Percentiles rank a stretch among this genome's conserved stretches.
Evolutionary conservation across 2,113 vertebrate species (phyloP).

Genomic region (Hypocryptadius cinnamomeus): DNA sequence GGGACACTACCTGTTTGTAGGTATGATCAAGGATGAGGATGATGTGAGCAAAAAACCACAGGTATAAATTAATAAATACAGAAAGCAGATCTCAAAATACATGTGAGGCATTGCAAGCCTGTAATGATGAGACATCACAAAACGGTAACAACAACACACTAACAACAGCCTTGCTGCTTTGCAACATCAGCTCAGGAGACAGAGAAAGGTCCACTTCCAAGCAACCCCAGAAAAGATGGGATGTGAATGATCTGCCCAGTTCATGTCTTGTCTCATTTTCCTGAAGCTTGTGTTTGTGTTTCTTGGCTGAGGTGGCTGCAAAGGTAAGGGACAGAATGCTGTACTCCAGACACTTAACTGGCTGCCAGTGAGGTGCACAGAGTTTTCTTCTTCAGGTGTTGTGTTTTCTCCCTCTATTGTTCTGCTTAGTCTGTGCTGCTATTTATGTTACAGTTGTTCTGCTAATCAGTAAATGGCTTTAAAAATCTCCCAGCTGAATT

Average conservation of each 20-base stretch:
- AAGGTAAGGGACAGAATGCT: background rate
- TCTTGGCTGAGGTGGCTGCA: background rate
- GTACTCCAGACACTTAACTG: background rate
- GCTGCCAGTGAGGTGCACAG: background rate
- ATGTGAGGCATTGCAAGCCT: background rate
- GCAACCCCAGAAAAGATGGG: background rate
- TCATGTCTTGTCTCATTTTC: background rate
- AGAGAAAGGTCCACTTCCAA: background rate
- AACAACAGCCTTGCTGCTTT: background rate
- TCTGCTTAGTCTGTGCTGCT: background rate
- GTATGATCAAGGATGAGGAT: background rate
- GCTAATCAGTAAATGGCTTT: constrained; percentile 9
- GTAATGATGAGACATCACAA: background rate
- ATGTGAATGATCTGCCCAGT: background rate
- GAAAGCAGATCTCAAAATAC: background rate
- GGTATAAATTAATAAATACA: background rate
- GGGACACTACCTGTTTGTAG: background rate
- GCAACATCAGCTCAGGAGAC: background rate
- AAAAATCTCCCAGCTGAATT: background rate
- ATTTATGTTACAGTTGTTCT: background rate
- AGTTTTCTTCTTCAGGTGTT: background rate
- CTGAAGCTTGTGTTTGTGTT: background rate
- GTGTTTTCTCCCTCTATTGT: background rate
- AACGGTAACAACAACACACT: background rate
- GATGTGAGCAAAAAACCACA: background rate